Conservation (phyloP, 92 coral and sea anemone genomes). For the Epizoanthus scotinus region DNA sequence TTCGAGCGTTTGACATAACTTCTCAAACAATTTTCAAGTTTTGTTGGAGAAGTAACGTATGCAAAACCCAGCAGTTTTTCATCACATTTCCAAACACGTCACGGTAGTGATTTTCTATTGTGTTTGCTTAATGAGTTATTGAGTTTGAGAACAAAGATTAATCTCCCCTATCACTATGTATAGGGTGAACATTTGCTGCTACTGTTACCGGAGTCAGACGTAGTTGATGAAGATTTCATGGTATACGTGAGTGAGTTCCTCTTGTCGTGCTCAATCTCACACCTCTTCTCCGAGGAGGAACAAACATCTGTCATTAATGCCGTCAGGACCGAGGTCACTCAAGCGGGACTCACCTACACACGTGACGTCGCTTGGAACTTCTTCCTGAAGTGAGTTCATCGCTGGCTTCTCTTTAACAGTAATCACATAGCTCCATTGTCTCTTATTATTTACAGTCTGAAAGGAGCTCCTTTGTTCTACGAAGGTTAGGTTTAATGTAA, state of each 20-base stretch:
- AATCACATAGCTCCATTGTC: too few species aligned
- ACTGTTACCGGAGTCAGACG: constrained; percentile 87
- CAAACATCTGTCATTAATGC: constrained; percentile 98
- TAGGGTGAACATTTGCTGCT: constrained; percentile 94
- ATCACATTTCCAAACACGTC: too few species aligned
- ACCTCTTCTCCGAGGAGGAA: constrained; percentile 93
- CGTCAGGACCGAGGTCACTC: constrained; percentile 97
- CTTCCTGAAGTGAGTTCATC: constrained; percentile 83
- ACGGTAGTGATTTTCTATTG: too few species aligned
- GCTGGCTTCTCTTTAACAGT: background rate
- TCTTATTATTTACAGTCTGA: too few species aligned
- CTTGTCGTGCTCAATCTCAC: constrained; percentile 94
- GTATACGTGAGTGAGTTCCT: constrained; percentile 97
- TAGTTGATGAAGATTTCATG: constrained; percentile 79
- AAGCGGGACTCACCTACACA: constrained; percentile 98
- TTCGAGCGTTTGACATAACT: too few species aligned
- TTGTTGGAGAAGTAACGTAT: too few species aligned
- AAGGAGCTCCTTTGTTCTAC: too few species aligned
- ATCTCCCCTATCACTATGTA: background rate
- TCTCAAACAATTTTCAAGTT: too few species aligned
- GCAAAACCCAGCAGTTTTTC: too few species aligned
- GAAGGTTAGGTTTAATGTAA: too few species aligned
- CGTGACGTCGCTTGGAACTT: constrained; percentile 99
- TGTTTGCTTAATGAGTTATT: too few species aligned
- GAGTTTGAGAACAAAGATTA: too few species aligned